Evolutionary conservation across 2,113 vertebrate species (phyloP), one percentile per base, ranked within the genome.

Genomic region (Sialia sialis): DNA sequence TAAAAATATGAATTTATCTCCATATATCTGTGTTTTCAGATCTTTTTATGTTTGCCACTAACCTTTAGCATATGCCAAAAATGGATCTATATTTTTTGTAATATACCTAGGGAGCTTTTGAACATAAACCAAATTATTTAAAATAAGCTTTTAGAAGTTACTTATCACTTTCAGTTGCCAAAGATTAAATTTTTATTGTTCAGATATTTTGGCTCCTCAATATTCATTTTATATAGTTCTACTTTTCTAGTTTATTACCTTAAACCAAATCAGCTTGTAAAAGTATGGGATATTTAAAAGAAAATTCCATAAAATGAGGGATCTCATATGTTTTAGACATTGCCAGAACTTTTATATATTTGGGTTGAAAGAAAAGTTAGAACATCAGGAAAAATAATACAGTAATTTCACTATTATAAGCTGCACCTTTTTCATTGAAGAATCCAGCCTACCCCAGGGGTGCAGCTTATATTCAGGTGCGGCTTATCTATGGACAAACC

Each of bases 201-300:
- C 68, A 69, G 13, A 54, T 56, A 23, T 92, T 88, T 92, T 72
- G 78, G 20, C 44, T 74, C 16, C 51, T 74, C 39, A 92, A 23
- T 67, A 81, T 63, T 84, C 1, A 17, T 73, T 95, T 96, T 93
- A 91, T 87, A 16, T 80, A 89, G 84, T 86, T 87, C 52, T 80
- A 54, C 51, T 88, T 88, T 87, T 92, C 52, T 46, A 75, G 62
- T 91, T 94, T 94, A 75, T 79, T 92, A 83, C 68, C n/a, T 89
- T 86, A 85, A 94, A 83, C 73, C 55, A 90, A 49, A 92, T 62
- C 83, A 43, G 23, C 21, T 90, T 11, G 0, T 80, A 90, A 95
- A 94, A 21, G 10, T 67, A 25, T 89, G 19, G 25, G 30, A 70
- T 34, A 23, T 85, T 82, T 73, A 86, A 55, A 79, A 85, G 52